These are phyloP conservation scores for Metallyticus violacea DNA, from an alignment of 2,888 invertebrate genomes.

Conservation along the genomic window DNA sequence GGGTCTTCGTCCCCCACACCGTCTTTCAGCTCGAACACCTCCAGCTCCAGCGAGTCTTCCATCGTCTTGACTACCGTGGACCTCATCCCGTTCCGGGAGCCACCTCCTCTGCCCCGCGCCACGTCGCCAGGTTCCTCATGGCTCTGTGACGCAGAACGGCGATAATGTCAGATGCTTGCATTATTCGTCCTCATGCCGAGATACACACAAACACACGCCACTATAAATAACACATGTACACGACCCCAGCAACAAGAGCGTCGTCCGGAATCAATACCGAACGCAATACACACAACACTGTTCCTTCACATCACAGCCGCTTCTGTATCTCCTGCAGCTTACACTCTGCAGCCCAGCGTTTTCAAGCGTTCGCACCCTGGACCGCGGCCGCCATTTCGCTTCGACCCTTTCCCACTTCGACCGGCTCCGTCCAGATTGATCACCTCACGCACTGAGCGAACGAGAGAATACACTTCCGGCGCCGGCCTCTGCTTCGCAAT, in stretches of 20 bases:
- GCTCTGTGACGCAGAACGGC: not conserved
- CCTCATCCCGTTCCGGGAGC: too few species aligned
- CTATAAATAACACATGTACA: not conserved
- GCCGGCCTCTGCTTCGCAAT: not conserved
- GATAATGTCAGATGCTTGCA: too few species aligned
- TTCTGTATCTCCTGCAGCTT: not conserved
- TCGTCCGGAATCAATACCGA: not conserved
- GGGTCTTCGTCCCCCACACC: conserved; percentile 15
- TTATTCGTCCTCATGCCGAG: not conserved
- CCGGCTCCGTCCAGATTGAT: not conserved
- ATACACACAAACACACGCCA: not conserved
- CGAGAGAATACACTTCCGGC: not conserved
- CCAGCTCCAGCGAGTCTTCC: conserved; percentile 34
- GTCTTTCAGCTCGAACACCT: conserved; percentile 31
- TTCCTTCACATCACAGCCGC: not conserved
- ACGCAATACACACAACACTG: not conserved
- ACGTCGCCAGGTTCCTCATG: too few species aligned
- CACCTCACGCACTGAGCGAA: not conserved
- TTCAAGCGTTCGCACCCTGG: not conserved
- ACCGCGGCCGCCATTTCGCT: not conserved
- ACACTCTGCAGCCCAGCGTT: not conserved
- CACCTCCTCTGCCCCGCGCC: not conserved
- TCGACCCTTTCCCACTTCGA: not conserved
- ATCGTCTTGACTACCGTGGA: not conserved
- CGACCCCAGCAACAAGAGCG: not conserved